Conservation (phyloP, 2,888 invertebrate species). For the Drosophila phalerata region DNA sequence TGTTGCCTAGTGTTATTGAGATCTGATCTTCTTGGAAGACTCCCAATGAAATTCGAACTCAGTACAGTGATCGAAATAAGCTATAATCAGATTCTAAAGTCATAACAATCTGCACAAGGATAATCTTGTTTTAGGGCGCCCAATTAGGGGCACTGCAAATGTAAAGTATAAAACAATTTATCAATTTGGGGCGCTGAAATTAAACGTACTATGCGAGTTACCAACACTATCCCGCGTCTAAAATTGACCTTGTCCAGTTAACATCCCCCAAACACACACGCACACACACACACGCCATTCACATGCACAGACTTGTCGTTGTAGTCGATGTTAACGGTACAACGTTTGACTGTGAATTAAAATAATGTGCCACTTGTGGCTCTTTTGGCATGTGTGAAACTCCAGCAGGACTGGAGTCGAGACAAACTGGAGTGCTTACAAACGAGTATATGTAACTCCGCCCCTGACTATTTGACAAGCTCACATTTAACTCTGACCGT, state of each 20-base stretch:
- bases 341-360: conserved; percentile 78
- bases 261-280: conserved; percentile 6
- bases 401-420: conserved; percentile 17
- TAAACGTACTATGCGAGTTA: too few relatives aligned
- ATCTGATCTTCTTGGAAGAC: too few relatives aligned
- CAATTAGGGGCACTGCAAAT: not conserved
- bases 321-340: conserved; percentile 69
- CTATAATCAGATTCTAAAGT: not conserved
- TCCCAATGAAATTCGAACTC: too few relatives aligned
- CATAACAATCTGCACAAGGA: not conserved
- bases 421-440: conserved; percentile 1
- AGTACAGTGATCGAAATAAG: too few relatives aligned
- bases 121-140: not conserved
- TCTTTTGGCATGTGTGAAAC: conserved; percentile 47
- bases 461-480: conserved; percentile 59
- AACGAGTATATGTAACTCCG: conserved; percentile 5
- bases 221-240: not conserved
- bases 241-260: conserved; percentile 17
- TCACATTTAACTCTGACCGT: conserved; percentile 51
- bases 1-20: too few relatives aligned
- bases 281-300: conserved; percentile 29
- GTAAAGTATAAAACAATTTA: not conserved
- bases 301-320: conserved; percentile 15
- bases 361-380: conserved; percentile 84
- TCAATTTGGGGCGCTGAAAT: too few relatives aligned